Evolutionary conservation across 2,888 invertebrate genomes (phyloP), one percentile per base, ranked within the genome.

Genomic region (Anticlea derivata): DNA sequence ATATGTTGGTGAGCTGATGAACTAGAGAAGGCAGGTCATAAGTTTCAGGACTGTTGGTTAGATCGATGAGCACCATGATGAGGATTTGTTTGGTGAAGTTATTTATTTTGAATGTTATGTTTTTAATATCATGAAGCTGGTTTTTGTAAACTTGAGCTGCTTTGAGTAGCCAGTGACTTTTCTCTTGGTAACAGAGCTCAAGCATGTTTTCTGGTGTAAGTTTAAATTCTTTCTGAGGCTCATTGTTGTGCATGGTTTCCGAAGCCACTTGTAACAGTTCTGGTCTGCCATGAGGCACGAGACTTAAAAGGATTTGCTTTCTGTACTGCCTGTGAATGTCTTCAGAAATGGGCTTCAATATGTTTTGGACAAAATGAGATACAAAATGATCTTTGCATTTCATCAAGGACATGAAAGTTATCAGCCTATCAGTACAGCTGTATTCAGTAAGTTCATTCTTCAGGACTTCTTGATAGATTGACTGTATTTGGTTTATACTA

Each of bases 81-180:
- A 90, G 80, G 49, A 91, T 84, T 72, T 91, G 91, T 70, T 89
- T 90, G 1, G 87, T 87, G 51, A 91, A 88, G 58, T 86, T 86
- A 61, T 91, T 89, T 2, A 90, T 90, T 70, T 88, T 88, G 57
- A 86, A 91, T 55, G 85, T 86, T 1, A 86, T 85, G 73, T 78
- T 89, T 60, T 87, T 89, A 77, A 87, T 82, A 48, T 88, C 86
- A 63, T 86, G 83, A 1, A 90, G 66, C 54, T 90, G 86, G 37
- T 84, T 74, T 63, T 86, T 85, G 58, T 86, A 86, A 22, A 90
- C 81, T 61, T 87, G 78, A 4, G 84, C 84, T 33, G 90, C 90
- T 75, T 91, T 89, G 20, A 90, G 61, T 8, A 91, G 67, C 91
- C 91, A 91, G 58, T 91, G 91, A 7, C 78, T 83, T 49, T 86